Percentiles rank a stretch among this genome's conserved stretches.
These are phyloP conservation scores for Chondrosia reniformis DNA, from an alignment of 37 sponge, comb jelly and placozoan species.

Conservation along the genomic window DNA sequence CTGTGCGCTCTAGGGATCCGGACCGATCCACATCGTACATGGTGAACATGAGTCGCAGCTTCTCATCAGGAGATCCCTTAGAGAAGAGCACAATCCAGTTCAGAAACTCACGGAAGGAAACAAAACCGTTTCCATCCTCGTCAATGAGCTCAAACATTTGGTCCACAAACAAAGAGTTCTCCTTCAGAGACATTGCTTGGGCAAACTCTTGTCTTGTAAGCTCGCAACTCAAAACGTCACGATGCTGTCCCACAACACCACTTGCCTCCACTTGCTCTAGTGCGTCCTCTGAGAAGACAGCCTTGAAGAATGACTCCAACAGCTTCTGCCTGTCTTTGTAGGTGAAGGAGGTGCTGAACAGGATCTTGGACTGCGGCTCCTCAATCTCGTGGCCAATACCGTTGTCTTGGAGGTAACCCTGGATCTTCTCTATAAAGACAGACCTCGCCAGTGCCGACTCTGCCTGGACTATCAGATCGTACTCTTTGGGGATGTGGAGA, in stretches of 20 bases:
- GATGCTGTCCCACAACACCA: slow-evolving; percentile 16
- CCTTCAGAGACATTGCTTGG: slow-evolving; percentile 82
- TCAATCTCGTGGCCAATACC: slow-evolving; percentile 44
- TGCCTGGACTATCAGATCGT: slow-evolving; percentile 58
- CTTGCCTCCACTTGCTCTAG: background rate
- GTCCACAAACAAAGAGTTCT: slow-evolving; percentile 87
- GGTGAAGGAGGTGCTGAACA: slow-evolving; percentile 55
- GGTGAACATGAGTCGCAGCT: slow-evolving; percentile 93
- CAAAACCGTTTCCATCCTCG: slow-evolving; percentile 79
- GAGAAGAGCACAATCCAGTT: slow-evolving; percentile 89
- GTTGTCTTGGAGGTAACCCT: slow-evolving; percentile 47
- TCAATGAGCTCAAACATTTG: slow-evolving; percentile 95
- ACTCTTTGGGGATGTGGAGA: slow-evolving; percentile 65
- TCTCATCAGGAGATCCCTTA: slow-evolving; percentile 89
- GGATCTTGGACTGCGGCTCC: slow-evolving; percentile 44
- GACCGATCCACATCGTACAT: slow-evolving; percentile 90
- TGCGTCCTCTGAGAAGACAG: slow-evolving; percentile 67
- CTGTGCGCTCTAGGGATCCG: slow-evolving; percentile 60
- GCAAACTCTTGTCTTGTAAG: slow-evolving; percentile 89
- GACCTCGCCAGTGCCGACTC: slow-evolving; percentile 41
- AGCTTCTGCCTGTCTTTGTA: slow-evolving; percentile 70
- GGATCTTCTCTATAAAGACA: slow-evolving; percentile 51
- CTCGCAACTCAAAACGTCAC: slow-evolving; percentile 64
- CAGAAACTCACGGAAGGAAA: slow-evolving; percentile 90
- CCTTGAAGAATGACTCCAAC: slow-evolving; percentile 84